phyloP scores from a whole-genome alignment of 2,113 vertebrate genomes.

The Raja brachyura region DNA sequence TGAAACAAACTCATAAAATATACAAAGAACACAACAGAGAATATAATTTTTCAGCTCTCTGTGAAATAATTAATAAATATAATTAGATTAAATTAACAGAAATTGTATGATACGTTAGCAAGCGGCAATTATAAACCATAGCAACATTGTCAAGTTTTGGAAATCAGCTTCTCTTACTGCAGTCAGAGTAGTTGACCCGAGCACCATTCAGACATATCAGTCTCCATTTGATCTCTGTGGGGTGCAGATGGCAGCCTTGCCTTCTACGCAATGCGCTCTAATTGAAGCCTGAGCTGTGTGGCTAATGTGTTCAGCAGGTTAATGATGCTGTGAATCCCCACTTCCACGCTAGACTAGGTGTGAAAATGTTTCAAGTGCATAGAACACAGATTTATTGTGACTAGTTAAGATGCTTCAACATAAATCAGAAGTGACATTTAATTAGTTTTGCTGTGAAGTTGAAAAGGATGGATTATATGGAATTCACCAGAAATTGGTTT shows the following conservation, averaged over 20 bases:
- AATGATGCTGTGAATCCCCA: slow-evolving; percentile 22
- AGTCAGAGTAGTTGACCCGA: background rate
- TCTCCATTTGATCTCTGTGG: slow-evolving; percentile 31
- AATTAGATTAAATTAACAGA: background rate
- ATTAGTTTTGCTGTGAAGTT: slow-evolving; percentile 7
- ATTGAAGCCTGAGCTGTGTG: slow-evolving; percentile 23
- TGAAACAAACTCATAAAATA: background rate
- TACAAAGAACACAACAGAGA: background rate
- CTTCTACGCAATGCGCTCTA: background rate
- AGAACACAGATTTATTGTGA: slow-evolving; percentile 10
- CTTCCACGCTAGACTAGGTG: slow-evolving; percentile 15
- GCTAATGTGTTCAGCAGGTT: slow-evolving; percentile 36
- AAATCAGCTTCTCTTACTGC: background rate
- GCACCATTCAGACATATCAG: background rate
- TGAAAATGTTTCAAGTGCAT: slow-evolving; percentile 29
- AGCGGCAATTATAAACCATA: background rate
- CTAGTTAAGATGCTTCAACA: slow-evolving; percentile 37
- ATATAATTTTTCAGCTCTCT: background rate
- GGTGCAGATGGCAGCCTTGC: slow-evolving; percentile 19
- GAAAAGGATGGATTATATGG: slow-evolving; percentile 26
- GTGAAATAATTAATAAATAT: background rate
- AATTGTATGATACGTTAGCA: background rate
- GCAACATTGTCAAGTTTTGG: background rate
- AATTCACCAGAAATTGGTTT: background rate
- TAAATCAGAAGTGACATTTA: slow-evolving; percentile 34